A percentile compares a stretch with the other conserved stretches of the same genome.
phyloP scores from a whole-genome alignment of 2,113 vertebrate genomes.

The Prunella fulvescens region DNA sequence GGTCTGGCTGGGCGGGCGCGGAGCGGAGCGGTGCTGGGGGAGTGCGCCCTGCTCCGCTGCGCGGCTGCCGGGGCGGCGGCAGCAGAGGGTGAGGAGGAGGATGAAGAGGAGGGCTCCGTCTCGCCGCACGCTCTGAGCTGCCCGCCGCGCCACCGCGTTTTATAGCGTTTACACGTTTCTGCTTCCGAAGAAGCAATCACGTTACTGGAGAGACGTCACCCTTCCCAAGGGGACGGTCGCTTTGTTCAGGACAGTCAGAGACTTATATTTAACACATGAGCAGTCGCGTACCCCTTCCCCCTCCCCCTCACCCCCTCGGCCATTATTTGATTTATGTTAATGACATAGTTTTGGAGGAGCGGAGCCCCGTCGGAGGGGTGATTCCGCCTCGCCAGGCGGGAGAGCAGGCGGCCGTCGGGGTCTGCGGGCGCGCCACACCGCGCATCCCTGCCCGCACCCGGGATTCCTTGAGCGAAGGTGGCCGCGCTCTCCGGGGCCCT shows the following conservation, averaged over 20 bases:
- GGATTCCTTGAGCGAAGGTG: background rate
- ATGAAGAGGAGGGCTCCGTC: conserved; percentile 14
- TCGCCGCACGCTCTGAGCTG: conserved; percentile 64
- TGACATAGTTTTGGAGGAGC: conserved; percentile 14
- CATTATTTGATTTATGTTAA: conserved; percentile 65
- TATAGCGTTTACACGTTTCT: conserved; percentile 81
- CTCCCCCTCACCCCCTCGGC: too few species aligned
- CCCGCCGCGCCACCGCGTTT: conserved; percentile 73
- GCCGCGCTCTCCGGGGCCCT: background rate
- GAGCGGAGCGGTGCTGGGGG: conserved; percentile 76
- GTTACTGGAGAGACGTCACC: conserved; percentile 86
- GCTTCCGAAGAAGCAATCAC: conserved; percentile 74
- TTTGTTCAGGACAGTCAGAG: conserved; percentile 68
- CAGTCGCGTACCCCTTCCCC: background rate
- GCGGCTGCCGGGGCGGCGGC: background rate
- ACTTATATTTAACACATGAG: conserved; percentile 72
- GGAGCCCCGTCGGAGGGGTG: background rate
- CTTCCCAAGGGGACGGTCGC: conserved; percentile 76
- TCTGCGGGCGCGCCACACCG: too few species aligned
- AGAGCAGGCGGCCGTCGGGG: background rate
- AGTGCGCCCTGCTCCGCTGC: background rate
- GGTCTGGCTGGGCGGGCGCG: conserved; percentile 57
- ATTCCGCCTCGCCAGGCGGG: background rate
- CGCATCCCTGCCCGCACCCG: background rate
- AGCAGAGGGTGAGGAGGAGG: background rate